phyloP scores from a whole-genome alignment of 2,113 vertebrate species.

The Trachemys scripta region DNA sequence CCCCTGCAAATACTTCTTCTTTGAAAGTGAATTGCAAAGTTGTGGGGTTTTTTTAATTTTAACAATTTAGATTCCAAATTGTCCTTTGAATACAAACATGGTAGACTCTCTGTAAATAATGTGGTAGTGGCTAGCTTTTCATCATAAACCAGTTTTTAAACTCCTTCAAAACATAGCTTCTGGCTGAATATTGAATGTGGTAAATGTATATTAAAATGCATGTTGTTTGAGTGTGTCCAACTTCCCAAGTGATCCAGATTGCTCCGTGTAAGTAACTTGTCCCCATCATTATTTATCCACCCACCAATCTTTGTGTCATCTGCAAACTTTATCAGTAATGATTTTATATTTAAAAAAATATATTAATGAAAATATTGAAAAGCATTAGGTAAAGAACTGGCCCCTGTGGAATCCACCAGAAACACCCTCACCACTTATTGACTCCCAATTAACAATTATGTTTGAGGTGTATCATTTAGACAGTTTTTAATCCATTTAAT shows the following conservation, averaged over 20 bases:
- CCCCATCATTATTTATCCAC: neutral
- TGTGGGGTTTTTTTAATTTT: neutral
- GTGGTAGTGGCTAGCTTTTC: conserved; percentile 8
- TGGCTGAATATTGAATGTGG: conserved; percentile 64
- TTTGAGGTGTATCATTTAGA: neutral
- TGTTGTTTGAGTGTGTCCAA: conserved; percentile 3
- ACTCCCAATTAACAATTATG: neutral
- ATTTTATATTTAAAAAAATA: neutral
- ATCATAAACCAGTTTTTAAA: conserved; percentile 41
- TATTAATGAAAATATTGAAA: neutral
- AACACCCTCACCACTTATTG: neutral
- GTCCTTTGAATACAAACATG: neutral
- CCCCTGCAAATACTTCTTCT: neutral
- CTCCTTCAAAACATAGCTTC: conserved; percentile 49
- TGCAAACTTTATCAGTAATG: neutral
- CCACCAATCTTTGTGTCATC: neutral
- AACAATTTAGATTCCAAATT: conserved; percentile 1
- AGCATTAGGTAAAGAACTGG: neutral
- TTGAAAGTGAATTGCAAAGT: neutral
- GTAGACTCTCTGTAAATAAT: conserved; percentile 34
- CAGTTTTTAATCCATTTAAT: neutral
- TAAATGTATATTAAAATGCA: conserved; percentile 57
- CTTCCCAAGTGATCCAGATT: conserved; percentile 10
- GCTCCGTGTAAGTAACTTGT: neutral
- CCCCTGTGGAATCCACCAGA: neutral